phyloP scores from a whole-genome alignment of 2,888 invertebrate genomes.

The Alsophila aescularia region DNA sequence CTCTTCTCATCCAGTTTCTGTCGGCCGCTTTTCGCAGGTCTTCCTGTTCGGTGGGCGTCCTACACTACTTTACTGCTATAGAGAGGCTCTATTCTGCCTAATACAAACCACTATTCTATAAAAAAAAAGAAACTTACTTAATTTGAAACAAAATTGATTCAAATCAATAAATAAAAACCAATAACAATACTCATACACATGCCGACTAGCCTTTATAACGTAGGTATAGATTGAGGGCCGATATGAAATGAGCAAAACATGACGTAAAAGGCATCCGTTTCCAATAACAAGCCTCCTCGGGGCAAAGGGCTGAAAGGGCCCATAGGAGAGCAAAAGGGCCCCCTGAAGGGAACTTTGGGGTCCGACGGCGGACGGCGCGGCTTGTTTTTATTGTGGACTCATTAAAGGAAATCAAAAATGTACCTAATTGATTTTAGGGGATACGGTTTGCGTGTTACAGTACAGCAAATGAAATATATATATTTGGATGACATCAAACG shows the following conservation, averaged over 20 bases:
- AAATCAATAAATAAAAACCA: not conserved
- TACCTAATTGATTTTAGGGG: not conserved
- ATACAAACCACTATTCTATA: too few relatives aligned
- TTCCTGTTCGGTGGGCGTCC: too few relatives aligned
- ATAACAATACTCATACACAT: not conserved
- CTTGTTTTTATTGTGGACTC: not conserved
- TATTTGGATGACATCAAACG: too few relatives aligned
- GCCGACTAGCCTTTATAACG: not conserved
- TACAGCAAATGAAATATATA: not conserved
- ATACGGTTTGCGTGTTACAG: not conserved
- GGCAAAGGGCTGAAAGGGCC: constrained; percentile 2
- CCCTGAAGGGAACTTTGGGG: not conserved
- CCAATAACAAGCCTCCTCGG: constrained; percentile 9
- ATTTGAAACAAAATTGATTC: not conserved
- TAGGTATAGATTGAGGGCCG: constrained; percentile 7
- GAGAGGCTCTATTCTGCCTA: too few relatives aligned
- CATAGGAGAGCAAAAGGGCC: not conserved
- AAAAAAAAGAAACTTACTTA: too few relatives aligned
- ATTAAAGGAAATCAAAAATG: not conserved
- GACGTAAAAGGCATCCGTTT: constrained; percentile 10
- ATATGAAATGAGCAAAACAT: constrained; percentile 23
- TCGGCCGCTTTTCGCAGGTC: too few relatives aligned
- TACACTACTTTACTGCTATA: too few relatives aligned
- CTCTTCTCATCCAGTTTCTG: too few relatives aligned
- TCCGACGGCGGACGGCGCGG: not conserved